Evolutionary conservation across 2,888 invertebrate genomes (phyloP).

Genomic region (Drosophila rellima): DNA sequence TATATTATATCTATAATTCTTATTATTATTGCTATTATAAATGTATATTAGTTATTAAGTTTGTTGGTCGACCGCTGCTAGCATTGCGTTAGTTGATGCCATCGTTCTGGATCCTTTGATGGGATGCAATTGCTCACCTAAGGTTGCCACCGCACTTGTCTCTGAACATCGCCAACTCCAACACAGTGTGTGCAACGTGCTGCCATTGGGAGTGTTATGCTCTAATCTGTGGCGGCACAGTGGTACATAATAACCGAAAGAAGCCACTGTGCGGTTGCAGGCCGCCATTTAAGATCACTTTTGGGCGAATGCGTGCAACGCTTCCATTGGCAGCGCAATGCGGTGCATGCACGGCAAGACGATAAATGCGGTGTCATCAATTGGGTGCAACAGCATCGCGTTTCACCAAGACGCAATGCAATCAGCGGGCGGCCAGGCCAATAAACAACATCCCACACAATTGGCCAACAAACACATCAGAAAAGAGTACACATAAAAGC

Average conservation of each 20-base stretch:
- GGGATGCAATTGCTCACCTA: constrained; percentile 21
- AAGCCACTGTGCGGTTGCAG: constrained; percentile 35
- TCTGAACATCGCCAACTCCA: constrained; percentile 34
- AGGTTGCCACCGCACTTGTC: constrained; percentile 5
- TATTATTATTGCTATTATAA: constrained; percentile 53
- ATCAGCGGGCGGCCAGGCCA: constrained; percentile 21
- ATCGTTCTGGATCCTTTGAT: constrained; percentile 10
- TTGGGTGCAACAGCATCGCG: constrained; percentile 25
- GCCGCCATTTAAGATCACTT: constrained; percentile 9
- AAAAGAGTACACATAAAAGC: constrained; percentile 67
- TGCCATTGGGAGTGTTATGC: constrained; percentile 26
- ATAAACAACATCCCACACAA: constrained; percentile 20
- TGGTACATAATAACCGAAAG: constrained; percentile 50
- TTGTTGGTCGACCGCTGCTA: constrained; percentile 32
- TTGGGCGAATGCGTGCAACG: constrained; percentile 29
- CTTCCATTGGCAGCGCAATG: constrained; percentile 23
- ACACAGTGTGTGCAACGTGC: constrained; percentile 31
- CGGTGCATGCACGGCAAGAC: constrained; percentile 37
- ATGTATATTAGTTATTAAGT: constrained; percentile 69
- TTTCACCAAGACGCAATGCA: constrained; percentile 16
- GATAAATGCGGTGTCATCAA: constrained; percentile 11
- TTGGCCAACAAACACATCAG: constrained; percentile 52
- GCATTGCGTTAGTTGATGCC: constrained; percentile 22
- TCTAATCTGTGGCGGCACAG: constrained; percentile 20
- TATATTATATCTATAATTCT: constrained; percentile 49